These are phyloP conservation scores for Calidris pugnax DNA, from an alignment of 2,113 vertebrate species.

Conservation along the genomic window DNA sequence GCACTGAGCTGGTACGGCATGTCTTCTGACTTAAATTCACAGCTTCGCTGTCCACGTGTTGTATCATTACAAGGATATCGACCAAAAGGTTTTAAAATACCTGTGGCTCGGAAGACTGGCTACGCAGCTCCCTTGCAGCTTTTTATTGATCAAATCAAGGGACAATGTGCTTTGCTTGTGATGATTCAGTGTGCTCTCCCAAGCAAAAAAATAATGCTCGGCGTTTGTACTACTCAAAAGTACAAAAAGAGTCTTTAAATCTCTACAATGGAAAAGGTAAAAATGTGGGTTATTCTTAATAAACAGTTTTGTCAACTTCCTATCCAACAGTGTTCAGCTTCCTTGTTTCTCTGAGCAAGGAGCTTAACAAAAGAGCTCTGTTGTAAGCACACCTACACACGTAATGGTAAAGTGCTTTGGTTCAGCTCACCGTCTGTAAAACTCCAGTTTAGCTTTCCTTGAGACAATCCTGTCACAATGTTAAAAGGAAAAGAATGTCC, in stretches of 20 bases:
- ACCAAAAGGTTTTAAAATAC: not conserved
- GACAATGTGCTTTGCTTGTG: not conserved
- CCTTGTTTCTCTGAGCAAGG: slow-evolving; percentile 41
- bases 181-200: not conserved
- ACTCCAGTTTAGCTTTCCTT: not conserved
- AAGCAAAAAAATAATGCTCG: not conserved
- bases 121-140: not conserved
- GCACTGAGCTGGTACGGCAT: not conserved
- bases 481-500: not conserved
- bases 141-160: not conserved
- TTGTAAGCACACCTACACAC: slow-evolving; percentile 1
- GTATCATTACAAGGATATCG: not conserved
- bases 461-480: not conserved
- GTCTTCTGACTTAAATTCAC: not conserved
- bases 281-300: not conserved
- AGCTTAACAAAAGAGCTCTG: slow-evolving; percentile 24
- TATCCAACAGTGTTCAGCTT: not conserved
- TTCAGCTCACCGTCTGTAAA: not conserved
- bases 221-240: not conserved
- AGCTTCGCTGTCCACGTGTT: not conserved
- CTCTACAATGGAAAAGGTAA: not conserved
- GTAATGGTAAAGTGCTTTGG: not conserved
- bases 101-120: not conserved
- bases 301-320: not conserved
- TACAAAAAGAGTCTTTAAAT: not conserved